Conservation (phyloP, 2,797 vertebrate genomes). For the Loris lydekkerianus region DNA sequence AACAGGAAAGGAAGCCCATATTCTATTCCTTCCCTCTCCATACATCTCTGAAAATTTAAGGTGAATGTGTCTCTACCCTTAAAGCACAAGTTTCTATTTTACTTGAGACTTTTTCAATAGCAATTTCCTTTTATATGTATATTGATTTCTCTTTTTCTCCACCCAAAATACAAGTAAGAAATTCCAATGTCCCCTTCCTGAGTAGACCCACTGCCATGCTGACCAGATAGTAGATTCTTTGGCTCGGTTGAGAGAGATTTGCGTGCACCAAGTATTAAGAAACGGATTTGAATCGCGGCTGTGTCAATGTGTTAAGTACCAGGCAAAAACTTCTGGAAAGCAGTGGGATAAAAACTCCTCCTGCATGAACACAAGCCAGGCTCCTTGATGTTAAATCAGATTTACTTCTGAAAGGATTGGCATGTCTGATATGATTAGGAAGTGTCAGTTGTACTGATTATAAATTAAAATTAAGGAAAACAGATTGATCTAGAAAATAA, state of each 20-base stretch:
- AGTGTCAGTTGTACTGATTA: slow-evolving; percentile 83
- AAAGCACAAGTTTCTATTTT: slow-evolving; percentile 20
- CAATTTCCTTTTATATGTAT: background rate
- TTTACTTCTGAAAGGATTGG: slow-evolving; percentile 84
- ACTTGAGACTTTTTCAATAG: slow-evolving; percentile 54
- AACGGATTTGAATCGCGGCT: slow-evolving; percentile 60
- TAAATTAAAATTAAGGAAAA: slow-evolving; percentile 85
- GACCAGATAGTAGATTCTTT: background rate
- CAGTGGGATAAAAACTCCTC: background rate
- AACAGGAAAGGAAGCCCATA: background rate
- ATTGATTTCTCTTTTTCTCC: slow-evolving; percentile 16
- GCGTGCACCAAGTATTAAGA: background rate
- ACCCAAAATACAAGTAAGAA: slow-evolving; percentile 43
- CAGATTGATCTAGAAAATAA: slow-evolving; percentile 85
- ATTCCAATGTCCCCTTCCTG: background rate
- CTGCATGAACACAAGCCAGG: slow-evolving; percentile 75
- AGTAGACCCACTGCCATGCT: background rate
- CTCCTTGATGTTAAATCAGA: slow-evolving; percentile 83
- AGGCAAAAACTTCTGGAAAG: slow-evolving; percentile 76
- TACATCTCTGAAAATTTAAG: slow-evolving; percentile 15
- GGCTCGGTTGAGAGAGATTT: background rate
- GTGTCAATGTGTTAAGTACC: slow-evolving; percentile 58
- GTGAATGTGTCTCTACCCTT: slow-evolving; percentile 43
- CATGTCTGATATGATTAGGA: slow-evolving; percentile 84
- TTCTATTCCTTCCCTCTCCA: background rate